Base-by-base conservation (phyloP, 2,888 invertebrate genomes). In the Troglohyphantes excavatus region DNA sequence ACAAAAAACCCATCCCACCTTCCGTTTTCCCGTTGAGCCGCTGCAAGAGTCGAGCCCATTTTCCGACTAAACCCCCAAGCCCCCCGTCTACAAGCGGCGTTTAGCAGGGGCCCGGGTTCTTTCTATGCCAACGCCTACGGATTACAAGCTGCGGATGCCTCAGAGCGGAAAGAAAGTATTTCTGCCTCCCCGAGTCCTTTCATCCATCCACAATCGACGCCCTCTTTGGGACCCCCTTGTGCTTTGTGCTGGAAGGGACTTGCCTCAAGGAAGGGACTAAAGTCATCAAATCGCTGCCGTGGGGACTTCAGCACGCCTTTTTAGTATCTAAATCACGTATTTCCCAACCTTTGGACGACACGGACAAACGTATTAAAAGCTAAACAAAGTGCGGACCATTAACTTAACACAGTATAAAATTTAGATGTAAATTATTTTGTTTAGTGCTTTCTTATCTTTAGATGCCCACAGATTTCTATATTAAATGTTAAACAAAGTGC, bases 91-190 rank as follows among this genome's bases (percentile, higher is more conserved):
- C 73, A 73, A 83, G 70, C 83, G 63, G 46, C 21, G 21, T 61
- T 43, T 26, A 39, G 43, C 59, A 21, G 23, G 17, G n/a, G 26
- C 81, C 68, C n/a, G 61, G 39, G 29, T 82, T 82, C 73, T 73
- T 72, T 73, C 72, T 43, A 23, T 83, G 83, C 63, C 72, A 83
- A 73, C 72, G 83, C 72, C 83, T 83, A 83, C 83, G 63, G 83
- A 83, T 83, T 83, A 83, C 72, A 83, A 83, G 83, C 43, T 63
- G 72, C n/a, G 72, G 17, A 19, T 27, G 81, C 83, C 63, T 26
- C 83, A 63, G 83, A 83, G 61, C 75, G 84, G 75, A 75, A 84
- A 84, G 84, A 67, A 73, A 75, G 73, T n/a, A 43, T 75, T 84
- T 75, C 75, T 67, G 75, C 84, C 39, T 67, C 43, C 75, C 29